Conservation (phyloP, 2,113 vertebrate genomes). For the Gulo gulo region DNA sequence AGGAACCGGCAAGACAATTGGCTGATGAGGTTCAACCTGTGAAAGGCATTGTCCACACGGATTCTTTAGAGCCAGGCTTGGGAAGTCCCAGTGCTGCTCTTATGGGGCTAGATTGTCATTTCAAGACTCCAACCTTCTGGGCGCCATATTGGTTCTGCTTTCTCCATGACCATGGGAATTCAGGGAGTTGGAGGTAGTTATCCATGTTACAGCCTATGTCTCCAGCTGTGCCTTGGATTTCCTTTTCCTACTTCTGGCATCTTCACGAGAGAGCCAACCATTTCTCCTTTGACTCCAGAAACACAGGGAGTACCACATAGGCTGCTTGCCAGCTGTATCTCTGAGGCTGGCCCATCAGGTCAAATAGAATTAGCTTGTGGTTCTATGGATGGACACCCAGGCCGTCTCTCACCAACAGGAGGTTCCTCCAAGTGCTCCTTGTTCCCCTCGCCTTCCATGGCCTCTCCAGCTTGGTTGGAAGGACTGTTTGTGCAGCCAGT, state of each 20-base stretch:
- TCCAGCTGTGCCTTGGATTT: not conserved
- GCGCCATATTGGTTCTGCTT: not conserved
- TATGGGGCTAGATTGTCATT: fast-evolving
- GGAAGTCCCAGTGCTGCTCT: not conserved
- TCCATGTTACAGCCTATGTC: fast-evolving
- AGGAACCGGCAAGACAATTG: not conserved
- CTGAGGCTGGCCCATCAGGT: not conserved
- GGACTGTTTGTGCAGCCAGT: not conserved
- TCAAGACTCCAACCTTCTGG: not conserved
- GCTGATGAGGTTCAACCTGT: not conserved
- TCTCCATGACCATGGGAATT: not conserved
- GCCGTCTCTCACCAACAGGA: not conserved
- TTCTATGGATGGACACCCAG: not conserved
- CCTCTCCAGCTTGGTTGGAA: not conserved
- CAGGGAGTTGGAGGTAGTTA: not conserved
- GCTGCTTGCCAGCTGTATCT: not conserved
- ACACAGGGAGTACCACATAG: not conserved
- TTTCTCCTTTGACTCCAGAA: not conserved
- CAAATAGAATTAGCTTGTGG: not conserved
- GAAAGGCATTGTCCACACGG: fast-evolving
- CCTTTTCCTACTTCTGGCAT: not conserved
- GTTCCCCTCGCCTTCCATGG: fast-evolving
- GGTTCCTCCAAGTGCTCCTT: fast-evolving
- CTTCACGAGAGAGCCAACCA: not conserved
- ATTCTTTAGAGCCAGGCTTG: not conserved